Base-by-base conservation (phyloP, 2,888 invertebrate species). In the Polyploca ridens region DNA sequence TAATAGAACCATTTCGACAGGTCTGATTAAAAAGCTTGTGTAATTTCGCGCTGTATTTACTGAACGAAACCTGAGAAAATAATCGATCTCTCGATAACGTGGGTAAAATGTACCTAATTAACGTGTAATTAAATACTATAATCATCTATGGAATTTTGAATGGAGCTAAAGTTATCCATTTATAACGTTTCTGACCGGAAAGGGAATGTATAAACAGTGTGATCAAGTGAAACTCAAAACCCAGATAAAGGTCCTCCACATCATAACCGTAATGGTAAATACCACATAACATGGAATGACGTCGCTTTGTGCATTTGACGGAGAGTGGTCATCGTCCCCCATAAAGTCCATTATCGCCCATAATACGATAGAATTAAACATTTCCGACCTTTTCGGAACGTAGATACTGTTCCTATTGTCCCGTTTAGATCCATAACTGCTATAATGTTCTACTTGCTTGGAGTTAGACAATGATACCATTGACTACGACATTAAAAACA, bases 361-460 rank as follows among this genome's bases (percentile, higher is more conserved):
- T 69, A 67, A 71, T 74, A 14, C 19, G 54, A 54, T 19, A 76
- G 74, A 69, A 67, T 71, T 66, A 74, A 68, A 74, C 70, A 75
- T 72, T 72, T 76, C 76, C 76, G 73, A 63, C 74, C 75, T 71
- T 70, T 72, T 66, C 63, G 69, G 59, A 70, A 71, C 67, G 66
- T 41, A 27, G 41, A 61, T 61, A 61, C 44, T 41, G 61, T 41
- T 13, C 41, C 33, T 61, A 41, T 19, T 61, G 11, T 6, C 41
- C 13, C 11, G 11, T 61, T 33, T 19, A 19, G 38, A 33, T 14
- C 11, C 3, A 8, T 38, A 38, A 8, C 54, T 19, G 16, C 54
- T 5, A 19, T 54, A 54, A 54, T 10, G 19, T 49, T 49, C 6
- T n/a, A 46, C 54, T 54, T 19, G 13, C 54, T 10, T 54, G 54